These are phyloP conservation scores for Labeo calbasu DNA, from an alignment of 2,797 vertebrate species.

Conservation along the genomic window DNA sequence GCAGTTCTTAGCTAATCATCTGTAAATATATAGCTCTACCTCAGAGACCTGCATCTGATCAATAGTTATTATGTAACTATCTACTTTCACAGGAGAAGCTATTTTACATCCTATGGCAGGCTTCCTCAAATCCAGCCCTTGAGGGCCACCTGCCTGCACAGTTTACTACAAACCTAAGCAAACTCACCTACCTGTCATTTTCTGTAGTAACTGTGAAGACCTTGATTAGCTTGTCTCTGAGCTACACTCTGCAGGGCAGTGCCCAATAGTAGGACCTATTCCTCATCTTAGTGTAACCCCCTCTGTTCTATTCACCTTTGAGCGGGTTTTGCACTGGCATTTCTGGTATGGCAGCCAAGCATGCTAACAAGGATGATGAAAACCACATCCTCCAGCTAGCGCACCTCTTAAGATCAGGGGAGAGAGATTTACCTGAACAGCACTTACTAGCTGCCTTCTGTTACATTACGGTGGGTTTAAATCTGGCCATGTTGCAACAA, in stretches of 20 bases:
- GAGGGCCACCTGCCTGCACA: neutral
- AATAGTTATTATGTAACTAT: conserved; percentile 6
- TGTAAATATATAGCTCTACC: neutral
- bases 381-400: too few relatives aligned
- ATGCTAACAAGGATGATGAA: too few relatives aligned
- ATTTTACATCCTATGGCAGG: neutral
- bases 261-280: neutral
- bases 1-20: neutral
- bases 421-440: too few relatives aligned
- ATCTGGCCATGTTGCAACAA: too few relatives aligned
- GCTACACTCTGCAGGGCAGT: too few relatives aligned
- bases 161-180: neutral
- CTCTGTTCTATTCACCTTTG: neutral
- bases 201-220: neutral
- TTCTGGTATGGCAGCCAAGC: too few relatives aligned
- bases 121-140: neutral
- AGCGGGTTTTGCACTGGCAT: neutral
- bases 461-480: too few relatives aligned
- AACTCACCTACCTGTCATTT: neutral
- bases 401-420: too few relatives aligned
- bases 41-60: neutral
- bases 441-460: too few relatives aligned
- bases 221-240: neutral
- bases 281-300: neutral
- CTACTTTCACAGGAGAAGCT: neutral